Evolutionary conservation across 2,888 invertebrate species (phyloP).

Genomic region (Nephrotoma appendiculata): DNA sequence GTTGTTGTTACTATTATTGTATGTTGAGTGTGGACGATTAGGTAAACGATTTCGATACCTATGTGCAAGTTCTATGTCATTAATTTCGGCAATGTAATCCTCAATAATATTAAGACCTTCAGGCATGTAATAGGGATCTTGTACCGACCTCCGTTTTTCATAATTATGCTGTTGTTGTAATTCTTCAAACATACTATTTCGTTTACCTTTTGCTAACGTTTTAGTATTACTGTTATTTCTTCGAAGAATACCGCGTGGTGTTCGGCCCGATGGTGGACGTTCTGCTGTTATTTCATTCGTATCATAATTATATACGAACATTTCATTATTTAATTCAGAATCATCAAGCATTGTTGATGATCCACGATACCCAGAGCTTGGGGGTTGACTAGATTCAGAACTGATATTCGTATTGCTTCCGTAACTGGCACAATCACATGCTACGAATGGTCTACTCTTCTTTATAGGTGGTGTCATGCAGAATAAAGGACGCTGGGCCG

Average conservation of each 20-base stretch:
- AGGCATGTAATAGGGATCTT: conserved; percentile 45
- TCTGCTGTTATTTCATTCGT: conserved; percentile 22
- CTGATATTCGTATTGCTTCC: conserved; percentile 19
- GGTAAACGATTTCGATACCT: conserved; percentile 1
- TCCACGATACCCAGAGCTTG: conserved; percentile 74
- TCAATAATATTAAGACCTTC: conserved; percentile 23
- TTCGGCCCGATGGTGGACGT: conserved; percentile 51
- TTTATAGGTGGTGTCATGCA: conserved; percentile 37
- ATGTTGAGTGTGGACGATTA: conserved; percentile 7
- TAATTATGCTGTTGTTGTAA: conserved; percentile 22
- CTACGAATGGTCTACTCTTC: not conserved
- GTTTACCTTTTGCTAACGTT: conserved; percentile 37
- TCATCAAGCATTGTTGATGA: conserved; percentile 71
- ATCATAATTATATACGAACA: conserved; percentile 73
- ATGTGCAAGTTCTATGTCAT: conserved; percentile 15
- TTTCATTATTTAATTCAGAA: conserved; percentile 36
- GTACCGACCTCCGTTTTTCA: conserved; percentile 57
- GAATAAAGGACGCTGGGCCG: conserved; percentile 40
- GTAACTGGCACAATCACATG: conserved; percentile 29
- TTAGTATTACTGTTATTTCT: conserved; percentile 16
- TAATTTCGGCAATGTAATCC: conserved; percentile 16
- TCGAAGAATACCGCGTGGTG: conserved; percentile 31
- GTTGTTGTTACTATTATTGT: not conserved
- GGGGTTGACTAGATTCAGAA: conserved; percentile 49
- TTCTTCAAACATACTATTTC: conserved; percentile 61